Evolutionary conservation across 2,888 invertebrate species (phyloP).

Genomic region (Drosophila parthenogenetica): DNA sequence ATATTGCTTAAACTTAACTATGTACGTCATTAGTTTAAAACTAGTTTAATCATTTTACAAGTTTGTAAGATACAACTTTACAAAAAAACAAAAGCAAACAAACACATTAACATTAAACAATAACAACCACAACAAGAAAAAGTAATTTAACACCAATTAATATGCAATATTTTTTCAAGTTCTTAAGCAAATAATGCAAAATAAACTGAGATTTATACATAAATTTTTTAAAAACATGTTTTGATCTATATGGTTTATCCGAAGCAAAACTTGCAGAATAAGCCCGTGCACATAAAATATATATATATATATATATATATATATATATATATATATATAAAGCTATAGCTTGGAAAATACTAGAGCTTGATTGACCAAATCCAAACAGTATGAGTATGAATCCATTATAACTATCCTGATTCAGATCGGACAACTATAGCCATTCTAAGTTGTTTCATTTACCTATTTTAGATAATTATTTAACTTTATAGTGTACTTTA

Average conservation of each 20-base stretch:
- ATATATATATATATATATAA: no score
- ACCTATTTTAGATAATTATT: no score
- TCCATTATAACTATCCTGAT: no score
- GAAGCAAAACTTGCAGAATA: no score
- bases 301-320: no score
- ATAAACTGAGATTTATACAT: constrained; percentile 17
- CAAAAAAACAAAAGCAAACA: constrained; percentile 22
- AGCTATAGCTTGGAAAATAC: no score
- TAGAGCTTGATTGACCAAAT: no score
- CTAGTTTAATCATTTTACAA: constrained; percentile 20
- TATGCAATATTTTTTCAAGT: constrained; percentile 57
- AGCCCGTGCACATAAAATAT: no score
- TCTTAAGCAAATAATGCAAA: constrained; percentile 44
- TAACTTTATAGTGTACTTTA: not conserved
- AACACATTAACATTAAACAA: constrained; percentile 9
- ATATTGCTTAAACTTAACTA: constrained; percentile 42
- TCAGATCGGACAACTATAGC: no score
- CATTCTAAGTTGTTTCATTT: no score
- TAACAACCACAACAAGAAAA: constrained; percentile 6
- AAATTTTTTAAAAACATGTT: not conserved
- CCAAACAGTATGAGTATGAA: no score
- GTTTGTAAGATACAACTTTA: constrained; percentile 47
- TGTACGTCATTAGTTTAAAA: constrained; percentile 40
- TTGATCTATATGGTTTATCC: not conserved
- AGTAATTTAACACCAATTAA: constrained; percentile 8